Base-by-base conservation (phyloP, 2,797 vertebrate species). In the Selene dorsalis region DNA sequence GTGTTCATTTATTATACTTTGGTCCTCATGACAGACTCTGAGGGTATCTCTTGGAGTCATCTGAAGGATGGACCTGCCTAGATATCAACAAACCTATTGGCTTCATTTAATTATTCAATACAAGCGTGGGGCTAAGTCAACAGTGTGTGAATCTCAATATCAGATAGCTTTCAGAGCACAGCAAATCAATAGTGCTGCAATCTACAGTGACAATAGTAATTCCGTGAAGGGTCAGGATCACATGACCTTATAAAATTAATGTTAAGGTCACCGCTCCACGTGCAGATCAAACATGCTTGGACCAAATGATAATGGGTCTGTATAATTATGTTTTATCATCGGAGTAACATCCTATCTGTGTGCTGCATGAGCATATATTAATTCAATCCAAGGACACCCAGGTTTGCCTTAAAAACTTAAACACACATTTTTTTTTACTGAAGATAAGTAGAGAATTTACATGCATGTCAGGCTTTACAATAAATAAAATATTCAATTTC, bases 111-210 rank as follows among this genome's bases (percentile, higher is more conserved):
- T 91, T 85, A 90, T 90, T 87, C 78, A 80, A 79, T 73, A 70
- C 73, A 58, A 79, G 75, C 24, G 57, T 30, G 2, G 61, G 26
- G 75, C 79, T 86, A 90, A 90, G 87, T 90, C 91, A 92, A 91
- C 91, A 91, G 84, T 90, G 85, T 86, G 82, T 68, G 74, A 78
- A 83, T 83, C 83, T 84, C 79, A 76, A 88, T 88, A 91, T 89
- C 83, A 89, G 90, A 93, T 92, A 89, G 84, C 80, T 88, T 91
- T 92, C 82, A 86, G 78, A 84, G 85, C 81, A 30, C 75, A 70
- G 81, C 82, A 87, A 91, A 93, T 93, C 92, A 90, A 93, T 93
- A 84, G 62, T 1, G 57, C 76, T 77, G 85, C 89, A 84, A 89
- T 92, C 89, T 90, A 84, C 85, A 87, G 87, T 87, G 84, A 89